phyloP scores from a whole-genome alignment of 2,888 invertebrate species.

The Trypoxylon attenuatum region DNA sequence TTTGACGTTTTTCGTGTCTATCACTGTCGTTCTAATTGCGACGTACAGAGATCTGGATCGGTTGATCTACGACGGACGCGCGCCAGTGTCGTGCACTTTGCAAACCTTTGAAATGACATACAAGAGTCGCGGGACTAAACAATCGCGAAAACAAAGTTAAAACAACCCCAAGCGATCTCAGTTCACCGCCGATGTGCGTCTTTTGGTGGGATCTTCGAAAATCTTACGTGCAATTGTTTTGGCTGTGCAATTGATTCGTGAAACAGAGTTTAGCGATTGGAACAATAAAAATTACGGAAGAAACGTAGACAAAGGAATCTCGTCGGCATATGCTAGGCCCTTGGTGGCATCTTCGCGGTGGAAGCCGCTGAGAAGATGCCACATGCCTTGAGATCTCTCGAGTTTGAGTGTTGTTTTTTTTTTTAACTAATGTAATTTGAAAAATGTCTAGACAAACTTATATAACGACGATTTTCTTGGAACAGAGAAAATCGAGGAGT shows the following conservation, averaged over 20 bases:
- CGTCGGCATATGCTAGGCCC: slow-evolving; percentile 40
- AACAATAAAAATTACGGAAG: slow-evolving; percentile 20
- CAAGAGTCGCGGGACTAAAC: slow-evolving; percentile 7
- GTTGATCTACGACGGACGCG: neutral
- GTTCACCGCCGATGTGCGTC: neutral
- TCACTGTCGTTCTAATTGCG: slow-evolving; percentile 15
- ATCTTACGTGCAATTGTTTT: neutral
- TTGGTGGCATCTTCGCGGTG: neutral
- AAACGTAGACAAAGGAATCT: slow-evolving; percentile 33
- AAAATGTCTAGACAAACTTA: neutral
- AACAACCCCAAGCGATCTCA: neutral
- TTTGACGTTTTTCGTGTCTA: slow-evolving; percentile 30
- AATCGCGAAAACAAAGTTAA: slow-evolving; percentile 23
- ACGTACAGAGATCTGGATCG: neutral
- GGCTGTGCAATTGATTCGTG: neutral
- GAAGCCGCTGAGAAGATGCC: slow-evolving; percentile 2
- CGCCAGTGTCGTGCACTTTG: slow-evolving; percentile 1
- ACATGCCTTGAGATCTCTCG: neutral
- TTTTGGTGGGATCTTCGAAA: no score
- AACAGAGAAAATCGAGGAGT: neutral
- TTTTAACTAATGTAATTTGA: neutral
- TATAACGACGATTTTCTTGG: neutral
- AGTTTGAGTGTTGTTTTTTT: neutral
- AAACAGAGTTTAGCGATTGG: slow-evolving; percentile 1
- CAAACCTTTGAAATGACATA: slow-evolving; percentile 24